Evolutionary conservation across 2,888 invertebrate species (phyloP).

Genomic region (Actias luna): DNA sequence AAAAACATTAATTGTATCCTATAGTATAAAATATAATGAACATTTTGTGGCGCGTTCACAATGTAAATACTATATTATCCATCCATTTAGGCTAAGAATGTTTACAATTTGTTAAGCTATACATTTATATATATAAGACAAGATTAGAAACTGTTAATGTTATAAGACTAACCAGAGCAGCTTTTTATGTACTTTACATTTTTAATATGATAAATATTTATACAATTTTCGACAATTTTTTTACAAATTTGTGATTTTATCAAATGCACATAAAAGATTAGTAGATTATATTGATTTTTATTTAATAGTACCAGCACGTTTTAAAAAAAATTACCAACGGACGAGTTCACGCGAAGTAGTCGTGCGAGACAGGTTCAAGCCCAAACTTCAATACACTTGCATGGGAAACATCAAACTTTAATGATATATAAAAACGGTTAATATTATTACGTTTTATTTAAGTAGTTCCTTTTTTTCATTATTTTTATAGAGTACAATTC

Average conservation of each 20-base stretch:
- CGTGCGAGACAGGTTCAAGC: no score
- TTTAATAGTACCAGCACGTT: background rate
- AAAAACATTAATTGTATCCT: background rate
- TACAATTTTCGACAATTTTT: background rate
- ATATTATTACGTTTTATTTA: no score
- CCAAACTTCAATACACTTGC: no score
- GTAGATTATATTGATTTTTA: no score
- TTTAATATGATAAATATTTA: background rate
- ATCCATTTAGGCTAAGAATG: background rate
- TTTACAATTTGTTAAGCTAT: background rate
- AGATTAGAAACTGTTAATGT: background rate
- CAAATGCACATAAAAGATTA: background rate
- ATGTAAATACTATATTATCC: background rate
- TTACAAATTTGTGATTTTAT: background rate
- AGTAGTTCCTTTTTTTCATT: no score
- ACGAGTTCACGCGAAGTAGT: no score
- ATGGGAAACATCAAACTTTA: no score
- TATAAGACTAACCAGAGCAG: background rate
- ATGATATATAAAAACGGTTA: no score
- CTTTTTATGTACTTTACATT: background rate
- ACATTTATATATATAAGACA: background rate
- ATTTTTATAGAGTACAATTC: no score
- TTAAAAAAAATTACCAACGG: no score
- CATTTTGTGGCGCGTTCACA: background rate
- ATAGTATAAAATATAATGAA: background rate